These are phyloP conservation scores for Drosophila mayaguana DNA, from an alignment of 2,888 invertebrate genomes.

Conservation along the genomic window DNA sequence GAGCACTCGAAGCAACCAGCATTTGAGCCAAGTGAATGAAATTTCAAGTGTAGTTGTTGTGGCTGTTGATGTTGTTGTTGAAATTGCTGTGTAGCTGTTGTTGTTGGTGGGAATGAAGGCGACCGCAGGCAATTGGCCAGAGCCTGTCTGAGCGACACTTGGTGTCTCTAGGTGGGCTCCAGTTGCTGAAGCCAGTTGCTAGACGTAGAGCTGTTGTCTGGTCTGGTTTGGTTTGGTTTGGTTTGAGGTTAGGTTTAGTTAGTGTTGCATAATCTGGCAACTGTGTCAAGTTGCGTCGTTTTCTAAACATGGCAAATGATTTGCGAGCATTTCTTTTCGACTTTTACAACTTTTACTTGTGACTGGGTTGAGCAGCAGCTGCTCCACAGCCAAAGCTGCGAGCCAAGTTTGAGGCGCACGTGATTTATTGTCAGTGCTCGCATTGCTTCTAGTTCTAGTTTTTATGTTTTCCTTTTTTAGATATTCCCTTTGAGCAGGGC, in stretches of 20 bases:
- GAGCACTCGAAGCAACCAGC: constrained; percentile 32
- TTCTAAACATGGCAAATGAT: constrained; percentile 75
- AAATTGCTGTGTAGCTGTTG: constrained; percentile 9
- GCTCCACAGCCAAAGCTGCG: constrained; percentile 8
- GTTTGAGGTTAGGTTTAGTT: constrained; percentile 62
- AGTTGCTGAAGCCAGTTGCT: constrained; percentile 50
- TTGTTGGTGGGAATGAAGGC: constrained; percentile 3
- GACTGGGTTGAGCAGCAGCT: constrained; percentile 38
- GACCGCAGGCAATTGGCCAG: constrained; percentile 23
- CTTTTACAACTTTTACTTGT: constrained; percentile 42
- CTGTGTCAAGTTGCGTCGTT: constrained; percentile 72
- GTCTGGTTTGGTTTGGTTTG: constrained; percentile 17
- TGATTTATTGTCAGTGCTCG: constrained; percentile 77
- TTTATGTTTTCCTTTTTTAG: background rate
- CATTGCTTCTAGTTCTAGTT: constrained; percentile 33
- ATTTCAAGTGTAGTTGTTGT: constrained; percentile 63
- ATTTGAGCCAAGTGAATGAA: constrained; percentile 59
- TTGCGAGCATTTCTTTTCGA: constrained; percentile 56
- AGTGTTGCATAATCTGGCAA: constrained; percentile 63
- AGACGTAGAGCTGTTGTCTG: constrained; percentile 24
- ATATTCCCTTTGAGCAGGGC: constrained; percentile 34
- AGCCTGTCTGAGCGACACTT: constrained; percentile 69
- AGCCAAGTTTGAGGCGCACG: constrained; percentile 54
- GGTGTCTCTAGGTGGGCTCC: constrained; percentile 30
- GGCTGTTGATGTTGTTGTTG: constrained; percentile 14